Percentiles rank a stretch among this genome's conserved stretches.
Evolutionary conservation across 35 echinoderm and acorn worm genomes (phyloP).

Genomic region (Eucidaris tribuloides): DNA sequence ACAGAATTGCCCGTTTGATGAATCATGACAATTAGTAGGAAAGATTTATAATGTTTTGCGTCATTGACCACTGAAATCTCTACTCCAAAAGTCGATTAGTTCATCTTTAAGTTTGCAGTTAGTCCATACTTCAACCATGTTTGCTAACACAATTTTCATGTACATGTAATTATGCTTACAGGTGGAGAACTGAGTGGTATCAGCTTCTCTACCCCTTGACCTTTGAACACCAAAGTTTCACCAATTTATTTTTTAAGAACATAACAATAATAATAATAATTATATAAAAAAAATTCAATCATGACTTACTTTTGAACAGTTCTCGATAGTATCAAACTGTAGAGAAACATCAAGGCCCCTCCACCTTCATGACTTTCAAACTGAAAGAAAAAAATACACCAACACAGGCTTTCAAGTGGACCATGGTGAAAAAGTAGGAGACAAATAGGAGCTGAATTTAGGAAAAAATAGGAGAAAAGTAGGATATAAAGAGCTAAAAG

Average conservation of each 20-base stretch:
- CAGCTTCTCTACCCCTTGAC: neutral
- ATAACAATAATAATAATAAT: too few relatives aligned
- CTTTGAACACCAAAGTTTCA: neutral
- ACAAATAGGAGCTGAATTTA: too few relatives aligned
- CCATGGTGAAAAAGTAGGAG: too few relatives aligned
- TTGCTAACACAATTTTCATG: neutral
- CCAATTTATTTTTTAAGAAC: neutral
- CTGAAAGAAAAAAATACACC: constrained; percentile 19
- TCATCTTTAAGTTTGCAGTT: too few relatives aligned
- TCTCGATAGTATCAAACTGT: constrained; percentile 55
- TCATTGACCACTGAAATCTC: too few relatives aligned
- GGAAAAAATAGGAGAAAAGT: too few relatives aligned
- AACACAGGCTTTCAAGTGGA: too few relatives aligned
- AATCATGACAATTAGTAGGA: too few relatives aligned
- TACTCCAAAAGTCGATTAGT: too few relatives aligned
- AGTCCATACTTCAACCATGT: neutral
- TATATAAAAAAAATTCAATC: neutral
- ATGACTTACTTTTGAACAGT: constrained; percentile 28
- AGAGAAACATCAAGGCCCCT: constrained; percentile 52
- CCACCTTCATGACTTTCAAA: constrained; percentile 36
- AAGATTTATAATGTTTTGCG: too few relatives aligned
- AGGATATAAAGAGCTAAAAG: too few relatives aligned
- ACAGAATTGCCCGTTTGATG: too few relatives aligned
- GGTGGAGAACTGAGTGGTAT: neutral
- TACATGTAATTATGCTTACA: neutral